These are phyloP conservation scores for Naso thynnoides DNA, from an alignment of 2,797 vertebrate genomes.

Conservation along the genomic window DNA sequence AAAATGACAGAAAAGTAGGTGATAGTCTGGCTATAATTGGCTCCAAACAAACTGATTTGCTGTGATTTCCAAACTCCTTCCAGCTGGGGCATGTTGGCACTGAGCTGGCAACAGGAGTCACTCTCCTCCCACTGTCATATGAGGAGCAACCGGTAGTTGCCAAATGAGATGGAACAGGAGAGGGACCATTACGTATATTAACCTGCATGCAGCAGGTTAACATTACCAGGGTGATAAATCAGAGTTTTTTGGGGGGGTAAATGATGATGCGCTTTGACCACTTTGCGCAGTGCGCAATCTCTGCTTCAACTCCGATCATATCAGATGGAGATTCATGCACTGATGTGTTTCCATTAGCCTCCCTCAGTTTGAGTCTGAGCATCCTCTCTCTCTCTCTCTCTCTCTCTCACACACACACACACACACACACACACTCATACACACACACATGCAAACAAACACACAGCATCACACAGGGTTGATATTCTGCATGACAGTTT, in stretches of 20 bases:
- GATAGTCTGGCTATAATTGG: slow-evolving; percentile 50
- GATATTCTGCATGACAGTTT: slow-evolving; percentile 69
- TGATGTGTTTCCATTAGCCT: slow-evolving; percentile 42
- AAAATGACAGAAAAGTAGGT: slow-evolving; percentile 31
- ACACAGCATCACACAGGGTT: slow-evolving; percentile 4
- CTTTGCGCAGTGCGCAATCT: slow-evolving; percentile 66
- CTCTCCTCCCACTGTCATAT: slow-evolving; percentile 60
- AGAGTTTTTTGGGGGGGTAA: not conserved
- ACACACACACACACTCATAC: slow-evolving; percentile 26
- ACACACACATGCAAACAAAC: slow-evolving; percentile 25
- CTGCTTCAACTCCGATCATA: slow-evolving; percentile 42
- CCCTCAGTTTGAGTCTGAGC: slow-evolving; percentile 42
- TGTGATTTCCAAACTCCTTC: slow-evolving; percentile 63
- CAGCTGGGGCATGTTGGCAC: slow-evolving; percentile 42
- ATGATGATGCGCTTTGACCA: slow-evolving; percentile 32
- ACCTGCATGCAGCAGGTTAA: slow-evolving; percentile 26
- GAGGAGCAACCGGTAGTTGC: slow-evolving; percentile 61
- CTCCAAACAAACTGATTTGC: slow-evolving; percentile 51
- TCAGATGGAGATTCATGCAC: slow-evolving; percentile 51
- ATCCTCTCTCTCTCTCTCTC: slow-evolving; percentile 43
- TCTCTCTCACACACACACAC: slow-evolving; percentile 37
- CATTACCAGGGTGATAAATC: slow-evolving; percentile 15
- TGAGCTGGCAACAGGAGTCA: slow-evolving; percentile 48
- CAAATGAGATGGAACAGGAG: slow-evolving; percentile 51
- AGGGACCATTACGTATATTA: slow-evolving; percentile 3